phyloP scores from a whole-genome alignment of 2,888 invertebrate species.

The Griposia aprilina region DNA sequence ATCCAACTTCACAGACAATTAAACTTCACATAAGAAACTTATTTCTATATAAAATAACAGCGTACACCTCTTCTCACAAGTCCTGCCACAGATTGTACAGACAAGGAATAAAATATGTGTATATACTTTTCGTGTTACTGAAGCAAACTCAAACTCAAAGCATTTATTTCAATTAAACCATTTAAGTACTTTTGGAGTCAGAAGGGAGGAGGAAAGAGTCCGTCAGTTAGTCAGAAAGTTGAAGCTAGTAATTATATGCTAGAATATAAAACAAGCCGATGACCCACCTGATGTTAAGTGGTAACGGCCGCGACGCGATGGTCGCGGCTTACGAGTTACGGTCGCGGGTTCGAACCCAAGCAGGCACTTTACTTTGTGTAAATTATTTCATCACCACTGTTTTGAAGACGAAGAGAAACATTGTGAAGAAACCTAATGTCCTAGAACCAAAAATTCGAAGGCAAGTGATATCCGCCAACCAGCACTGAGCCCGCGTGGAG shows the following conservation, averaged over 20 bases:
- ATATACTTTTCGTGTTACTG: neutral
- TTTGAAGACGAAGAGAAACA: too few relatives aligned
- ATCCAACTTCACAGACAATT: constrained; percentile 61
- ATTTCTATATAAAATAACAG: constrained; percentile 57
- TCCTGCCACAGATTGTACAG: constrained; percentile 32
- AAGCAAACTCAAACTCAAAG: neutral
- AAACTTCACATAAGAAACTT: constrained; percentile 45
- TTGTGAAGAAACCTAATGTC: too few relatives aligned
- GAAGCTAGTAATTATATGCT: neutral
- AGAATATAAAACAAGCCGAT: neutral
- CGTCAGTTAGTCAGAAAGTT: neutral
- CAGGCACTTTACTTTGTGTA: too few relatives aligned
- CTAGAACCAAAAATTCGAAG: too few relatives aligned
- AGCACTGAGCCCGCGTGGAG: too few relatives aligned
- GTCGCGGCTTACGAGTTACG: too few relatives aligned
- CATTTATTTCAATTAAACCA: neutral
- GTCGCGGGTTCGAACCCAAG: too few relatives aligned
- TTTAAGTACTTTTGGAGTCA: neutral
- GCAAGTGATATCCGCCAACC: too few relatives aligned
- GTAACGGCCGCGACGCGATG: neutral
- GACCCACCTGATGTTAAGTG: neutral
- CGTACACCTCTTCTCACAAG: constrained; percentile 44
- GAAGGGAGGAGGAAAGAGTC: too few relatives aligned
- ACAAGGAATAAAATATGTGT: neutral
- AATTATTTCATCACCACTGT: too few relatives aligned